phyloP scores from a whole-genome alignment of 2,113 vertebrate species.

The Prolemur simus region DNA sequence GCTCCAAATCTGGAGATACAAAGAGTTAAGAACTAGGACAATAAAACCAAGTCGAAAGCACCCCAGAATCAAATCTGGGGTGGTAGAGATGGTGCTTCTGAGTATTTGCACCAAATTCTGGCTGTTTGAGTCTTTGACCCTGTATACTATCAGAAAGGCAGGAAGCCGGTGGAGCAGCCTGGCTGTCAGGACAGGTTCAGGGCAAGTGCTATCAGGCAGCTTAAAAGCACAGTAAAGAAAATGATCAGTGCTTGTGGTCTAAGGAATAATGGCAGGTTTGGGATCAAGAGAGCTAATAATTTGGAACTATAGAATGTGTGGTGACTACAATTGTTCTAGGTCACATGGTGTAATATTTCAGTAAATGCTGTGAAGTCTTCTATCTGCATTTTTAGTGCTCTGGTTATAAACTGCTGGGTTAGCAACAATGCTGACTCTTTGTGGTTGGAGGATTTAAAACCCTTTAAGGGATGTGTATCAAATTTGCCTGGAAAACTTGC shows the following conservation, averaged over 20 bases:
- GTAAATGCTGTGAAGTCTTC: neutral
- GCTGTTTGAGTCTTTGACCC: neutral
- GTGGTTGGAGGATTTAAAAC: neutral
- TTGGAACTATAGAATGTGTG: neutral
- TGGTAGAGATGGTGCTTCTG: neutral
- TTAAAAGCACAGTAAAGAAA: neutral
- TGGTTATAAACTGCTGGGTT: neutral
- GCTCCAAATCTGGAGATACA: neutral
- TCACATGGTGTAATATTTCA: neutral
- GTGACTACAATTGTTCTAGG: neutral
- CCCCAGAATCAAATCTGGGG: neutral
- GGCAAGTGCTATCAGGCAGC: neutral
- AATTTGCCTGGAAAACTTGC: conserved; percentile 3
- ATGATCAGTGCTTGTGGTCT: neutral
- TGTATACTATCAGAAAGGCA: neutral
- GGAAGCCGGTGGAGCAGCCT: neutral
- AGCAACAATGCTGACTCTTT: neutral
- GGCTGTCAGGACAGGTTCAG: neutral
- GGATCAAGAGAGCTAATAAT: neutral
- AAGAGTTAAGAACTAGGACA: neutral
- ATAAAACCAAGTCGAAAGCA: neutral
- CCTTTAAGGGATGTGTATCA: neutral
- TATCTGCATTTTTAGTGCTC: neutral
- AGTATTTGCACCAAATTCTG: neutral
- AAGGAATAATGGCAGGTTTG: neutral